phyloP scores from a whole-genome alignment of 1,140 invertebrate genomes.

The Oryctes rhinoceros region DNA sequence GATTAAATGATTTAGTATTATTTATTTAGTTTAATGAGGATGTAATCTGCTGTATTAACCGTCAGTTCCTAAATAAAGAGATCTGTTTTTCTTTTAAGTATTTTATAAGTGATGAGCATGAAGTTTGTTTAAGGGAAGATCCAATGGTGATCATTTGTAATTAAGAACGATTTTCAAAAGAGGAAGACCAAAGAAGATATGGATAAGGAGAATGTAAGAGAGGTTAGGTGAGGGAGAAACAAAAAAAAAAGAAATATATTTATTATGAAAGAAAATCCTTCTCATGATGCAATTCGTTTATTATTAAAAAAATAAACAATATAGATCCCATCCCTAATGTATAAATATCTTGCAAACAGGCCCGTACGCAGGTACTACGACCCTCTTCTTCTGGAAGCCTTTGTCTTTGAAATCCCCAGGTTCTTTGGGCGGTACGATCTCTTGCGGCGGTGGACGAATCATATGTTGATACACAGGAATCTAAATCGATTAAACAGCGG shows the following conservation, averaged over 20 bases:
- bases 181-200: no score
- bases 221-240: no score
- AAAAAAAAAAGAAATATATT: no score
- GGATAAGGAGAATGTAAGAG: no score
- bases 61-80: no score
- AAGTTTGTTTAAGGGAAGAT: no score
- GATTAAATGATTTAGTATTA: slow-evolving; percentile 46
- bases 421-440: not conserved
- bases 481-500: not conserved
- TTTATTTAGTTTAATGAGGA: not conserved
- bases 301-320: not conserved
- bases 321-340: not conserved
- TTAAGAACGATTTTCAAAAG: no score
- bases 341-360: slow-evolving; percentile 25
- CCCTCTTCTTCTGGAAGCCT: not conserved
- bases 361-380: not conserved
- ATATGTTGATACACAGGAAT: slow-evolving; percentile 39
- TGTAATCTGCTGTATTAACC: no score
- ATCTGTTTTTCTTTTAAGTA: no score
- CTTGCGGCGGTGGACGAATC: slow-evolving; percentile 12
- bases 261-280: no score
- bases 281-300: not conserved
- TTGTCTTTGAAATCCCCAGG: slow-evolving; percentile 21
- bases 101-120: no score
- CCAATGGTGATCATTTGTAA: no score